Base-by-base conservation (phyloP, 2,888 invertebrate species). In the Callyntrura guangdongensis region DNA sequence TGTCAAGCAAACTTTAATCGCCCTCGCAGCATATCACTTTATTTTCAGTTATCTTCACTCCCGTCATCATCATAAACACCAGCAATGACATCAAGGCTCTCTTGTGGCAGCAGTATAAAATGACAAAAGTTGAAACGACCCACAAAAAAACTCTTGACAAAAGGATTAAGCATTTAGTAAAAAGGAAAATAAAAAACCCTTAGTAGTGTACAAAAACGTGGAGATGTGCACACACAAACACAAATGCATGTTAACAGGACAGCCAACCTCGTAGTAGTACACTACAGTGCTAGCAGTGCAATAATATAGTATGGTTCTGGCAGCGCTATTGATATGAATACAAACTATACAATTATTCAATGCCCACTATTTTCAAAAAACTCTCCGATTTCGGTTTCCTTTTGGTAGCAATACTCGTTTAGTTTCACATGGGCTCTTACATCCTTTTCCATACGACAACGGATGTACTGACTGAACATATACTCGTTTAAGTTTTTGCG, bases 41-140 rank as follows among this genome's bases (percentile, higher is more conserved):
- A 69, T 72, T 72, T 82, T 88, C 72, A 17, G 56, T 89, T 47
- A 85, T 85, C 85, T 72, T 85, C 85, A 72, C 45, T 81, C 36
- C 20, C 59, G 56, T 87, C 81, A 77, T 47, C 81, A 69, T 59
- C 89, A 89, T 53, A 59, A 86, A 25, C 84, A 84, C 49, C 67
- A 77, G 53, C 77, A 77, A 77, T 53, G 77, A 86, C 74, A 74
- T 81, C 81, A 87, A 64, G 67, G 81, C 56, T 81, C 87, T 87
- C 81, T 53, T 87, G 53, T 87, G 69, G 53, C 69, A 81, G 56
- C 25, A 27, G 53, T 49, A 69, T 69, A 81, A 87, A 87, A 81
- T 53, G 81, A 87, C 87, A 81, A 53, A 49, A 69, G 53, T 82
- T 82, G 59, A 81, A 86, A 86, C 72, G 72, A 85, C 85, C 85